Conservation (phyloP, 2,888 invertebrate genomes). For the Druceiella hillmani region DNA sequence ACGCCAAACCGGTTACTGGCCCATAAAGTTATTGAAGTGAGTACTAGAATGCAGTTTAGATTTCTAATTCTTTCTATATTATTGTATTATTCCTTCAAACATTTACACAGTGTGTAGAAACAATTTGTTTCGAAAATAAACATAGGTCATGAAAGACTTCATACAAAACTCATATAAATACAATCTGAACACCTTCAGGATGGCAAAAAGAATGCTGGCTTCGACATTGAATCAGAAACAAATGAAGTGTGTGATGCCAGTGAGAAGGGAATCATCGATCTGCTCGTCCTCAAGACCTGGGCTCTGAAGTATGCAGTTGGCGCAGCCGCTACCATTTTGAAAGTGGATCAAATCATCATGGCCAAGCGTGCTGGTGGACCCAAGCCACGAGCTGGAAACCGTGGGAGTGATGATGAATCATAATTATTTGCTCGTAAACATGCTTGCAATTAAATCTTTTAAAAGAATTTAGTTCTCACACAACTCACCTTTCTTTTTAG, state of each 20-base stretch:
- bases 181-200: constrained; percentile 44
- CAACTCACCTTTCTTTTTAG: too few relatives aligned
- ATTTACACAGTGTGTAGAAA: neutral
- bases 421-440: constrained; percentile 35
- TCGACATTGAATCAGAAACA: constrained; percentile 79
- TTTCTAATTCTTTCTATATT: too few relatives aligned
- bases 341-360: constrained; percentile 98
- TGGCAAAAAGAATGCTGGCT: constrained; percentile 76
- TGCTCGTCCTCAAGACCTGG: constrained; percentile 85
- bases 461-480: too few relatives aligned
- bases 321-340: constrained; percentile 87
- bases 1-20: too few relatives aligned
- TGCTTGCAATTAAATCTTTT: too few relatives aligned
- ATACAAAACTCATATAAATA: neutral
- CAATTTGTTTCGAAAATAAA: neutral
- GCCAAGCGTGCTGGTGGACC: constrained; percentile 96
- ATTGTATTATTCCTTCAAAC: too few relatives aligned
- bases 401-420: constrained; percentile 69
- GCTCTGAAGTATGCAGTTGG: constrained; percentile 92
- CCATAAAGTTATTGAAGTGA: too few relatives aligned
- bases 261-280: constrained; percentile 74
- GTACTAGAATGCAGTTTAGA: too few relatives aligned
- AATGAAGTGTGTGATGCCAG: constrained; percentile 68
- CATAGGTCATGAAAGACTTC: too few relatives aligned
- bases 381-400: constrained; percentile 64